These are phyloP conservation scores for Oostethus manadensis DNA, from an alignment of 2,113 vertebrate species.

Conservation along the genomic window DNA sequence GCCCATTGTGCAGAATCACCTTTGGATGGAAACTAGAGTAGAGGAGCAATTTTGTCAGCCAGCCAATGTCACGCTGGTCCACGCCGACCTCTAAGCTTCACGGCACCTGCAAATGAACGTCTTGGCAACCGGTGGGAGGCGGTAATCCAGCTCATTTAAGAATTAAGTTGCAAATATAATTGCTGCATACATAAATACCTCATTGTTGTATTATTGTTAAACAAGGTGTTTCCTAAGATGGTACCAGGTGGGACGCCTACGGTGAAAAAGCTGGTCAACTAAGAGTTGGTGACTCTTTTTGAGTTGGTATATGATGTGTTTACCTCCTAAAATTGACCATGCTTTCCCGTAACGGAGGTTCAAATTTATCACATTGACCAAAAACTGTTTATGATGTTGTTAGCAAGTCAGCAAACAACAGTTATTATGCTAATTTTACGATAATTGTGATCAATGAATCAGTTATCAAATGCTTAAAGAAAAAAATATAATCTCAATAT, in stretches of 20 bases:
- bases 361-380: too few relatives aligned
- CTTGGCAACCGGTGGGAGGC: neutral
- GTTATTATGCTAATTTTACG: too few relatives aligned
- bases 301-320: neutral
- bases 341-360: too few relatives aligned
- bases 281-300: neutral
- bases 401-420: too few relatives aligned
- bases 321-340: too few relatives aligned
- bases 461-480: too few relatives aligned
- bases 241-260: slow-evolving; percentile 6
- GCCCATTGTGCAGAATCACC: slow-evolving; percentile 19
- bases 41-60: slow-evolving; percentile 30
- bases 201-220: slow-evolving; percentile 15
- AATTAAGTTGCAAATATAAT: slow-evolving; percentile 15
- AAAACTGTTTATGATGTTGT: too few relatives aligned
- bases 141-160: neutral
- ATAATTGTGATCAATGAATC: too few relatives aligned
- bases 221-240: neutral
- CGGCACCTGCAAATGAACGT: slow-evolving; percentile 38
- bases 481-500: too few relatives aligned
- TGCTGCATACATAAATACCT: slow-evolving; percentile 5
- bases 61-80: slow-evolving; percentile 30
- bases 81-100: slow-evolving; percentile 37
- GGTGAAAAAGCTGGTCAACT: neutral
- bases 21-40: slow-evolving; percentile 12